Conservation (phyloP, 2,797 vertebrate genomes). For the Pogonophryne albipinna region DNA sequence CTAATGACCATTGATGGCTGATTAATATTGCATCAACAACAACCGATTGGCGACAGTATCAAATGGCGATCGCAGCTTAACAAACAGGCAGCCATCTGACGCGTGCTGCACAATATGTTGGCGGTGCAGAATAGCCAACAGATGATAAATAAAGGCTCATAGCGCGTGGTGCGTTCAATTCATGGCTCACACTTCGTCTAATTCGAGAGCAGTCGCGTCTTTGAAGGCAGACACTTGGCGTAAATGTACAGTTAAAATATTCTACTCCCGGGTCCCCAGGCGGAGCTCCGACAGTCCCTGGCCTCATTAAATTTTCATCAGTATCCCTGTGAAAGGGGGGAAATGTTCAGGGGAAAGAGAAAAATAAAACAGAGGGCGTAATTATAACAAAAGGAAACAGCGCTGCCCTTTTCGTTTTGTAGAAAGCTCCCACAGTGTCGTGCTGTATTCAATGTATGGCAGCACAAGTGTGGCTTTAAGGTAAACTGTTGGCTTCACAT, state of each 20-base stretch:
- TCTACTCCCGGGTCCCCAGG: slow-evolving; percentile 94
- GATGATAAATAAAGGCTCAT: slow-evolving; percentile 79
- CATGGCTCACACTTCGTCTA: slow-evolving; percentile 91
- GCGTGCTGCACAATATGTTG: slow-evolving; percentile 52
- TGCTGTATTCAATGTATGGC: slow-evolving; percentile 42
- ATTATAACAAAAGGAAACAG: slow-evolving; percentile 89
- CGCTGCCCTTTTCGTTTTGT: slow-evolving; percentile 80
- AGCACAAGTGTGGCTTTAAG: slow-evolving; percentile 52
- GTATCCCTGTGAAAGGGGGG: slow-evolving; percentile 93
- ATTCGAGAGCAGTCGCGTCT: slow-evolving; percentile 95
- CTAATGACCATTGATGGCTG: slow-evolving; percentile 88
- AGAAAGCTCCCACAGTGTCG: slow-evolving; percentile 63
- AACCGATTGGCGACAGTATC: slow-evolving; percentile 77
- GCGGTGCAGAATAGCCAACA: slow-evolving; percentile 47
- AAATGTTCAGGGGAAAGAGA: slow-evolving; percentile 84
- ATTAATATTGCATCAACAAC: slow-evolving; percentile 92
- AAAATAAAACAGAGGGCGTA: slow-evolving; percentile 88
- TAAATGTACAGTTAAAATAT: slow-evolving; percentile 99
- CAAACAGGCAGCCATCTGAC: slow-evolving; percentile 66
- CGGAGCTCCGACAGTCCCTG: slow-evolving; percentile 94
- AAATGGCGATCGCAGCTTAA: slow-evolving; percentile 68
- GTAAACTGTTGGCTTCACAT: slow-evolving; percentile 53
- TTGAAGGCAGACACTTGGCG: slow-evolving; percentile 98
- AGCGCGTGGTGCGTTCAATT: slow-evolving; percentile 84
- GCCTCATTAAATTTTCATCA: slow-evolving; percentile 99